These are phyloP conservation scores for Apis florea DNA, from an alignment of 1,140 invertebrate species.

Conservation along the genomic window DNA sequence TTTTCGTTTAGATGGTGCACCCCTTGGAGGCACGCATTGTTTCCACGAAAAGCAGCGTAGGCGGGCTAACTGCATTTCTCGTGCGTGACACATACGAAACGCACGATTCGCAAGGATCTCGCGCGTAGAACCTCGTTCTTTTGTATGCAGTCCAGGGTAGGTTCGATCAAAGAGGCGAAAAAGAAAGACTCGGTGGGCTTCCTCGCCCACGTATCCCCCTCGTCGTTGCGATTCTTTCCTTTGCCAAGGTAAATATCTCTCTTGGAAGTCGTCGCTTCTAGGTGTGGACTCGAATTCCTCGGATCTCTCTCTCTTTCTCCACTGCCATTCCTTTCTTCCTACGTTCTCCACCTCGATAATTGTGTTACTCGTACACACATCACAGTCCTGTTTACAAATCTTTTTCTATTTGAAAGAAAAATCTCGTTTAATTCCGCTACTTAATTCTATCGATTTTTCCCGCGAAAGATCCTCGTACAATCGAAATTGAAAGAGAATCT, in stretches of 20 bases:
- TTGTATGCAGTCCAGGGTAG: not conserved
- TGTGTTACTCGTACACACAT: slow-evolving; percentile 6
- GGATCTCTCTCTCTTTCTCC: slow-evolving; percentile 44
- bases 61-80: slow-evolving; percentile 70
- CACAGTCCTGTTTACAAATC: not conserved
- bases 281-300: slow-evolving; percentile 65
- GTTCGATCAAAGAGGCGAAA: not conserved
- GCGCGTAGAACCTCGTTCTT: slow-evolving; percentile 30
- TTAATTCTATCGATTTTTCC: too few relatives aligned
- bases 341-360: slow-evolving; percentile 21
- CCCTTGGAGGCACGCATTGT: slow-evolving; percentile 45
- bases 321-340: slow-evolving; percentile 30
- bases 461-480: too few relatives aligned
- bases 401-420: not conserved
- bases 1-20: slow-evolving; percentile 19
- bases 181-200: slow-evolving; percentile 45
- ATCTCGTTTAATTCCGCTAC: not conserved
- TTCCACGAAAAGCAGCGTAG: slow-evolving; percentile 63
- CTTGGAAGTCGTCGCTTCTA: slow-evolving; percentile 48
- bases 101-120: slow-evolving; percentile 25
- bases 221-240: slow-evolving; percentile 43
- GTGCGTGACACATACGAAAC: slow-evolving; percentile 64
- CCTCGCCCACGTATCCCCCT: slow-evolving; percentile 38
- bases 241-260: slow-evolving; percentile 45
- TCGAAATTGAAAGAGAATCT: too few relatives aligned